Base-by-base conservation (phyloP, 2,113 vertebrate species). In the Percopsis transmontana region DNA sequence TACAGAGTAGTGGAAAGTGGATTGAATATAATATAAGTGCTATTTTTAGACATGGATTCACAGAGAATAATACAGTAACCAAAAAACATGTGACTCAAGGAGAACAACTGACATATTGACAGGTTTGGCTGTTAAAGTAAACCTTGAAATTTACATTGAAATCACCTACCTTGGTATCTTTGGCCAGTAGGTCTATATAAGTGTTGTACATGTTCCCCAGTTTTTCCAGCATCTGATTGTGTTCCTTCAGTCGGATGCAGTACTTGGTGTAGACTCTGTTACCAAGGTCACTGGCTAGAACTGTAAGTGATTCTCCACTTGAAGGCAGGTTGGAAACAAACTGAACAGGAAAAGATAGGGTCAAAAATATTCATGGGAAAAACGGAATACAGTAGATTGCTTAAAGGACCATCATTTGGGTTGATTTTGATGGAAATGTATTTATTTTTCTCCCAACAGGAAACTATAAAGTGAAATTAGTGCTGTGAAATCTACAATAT, bases 151-250 rank as follows among this genome's bases (percentile, higher is more conserved):
- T n/a, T n/a, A n/a, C n/a, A n/a, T n/a, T 18, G 13, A 18, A 11
- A 48, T 59, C 15, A 50, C 47, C 20, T 23, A 99, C 97, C 94
- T 92, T 59, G 0, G 83, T 74, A 58, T 98, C 93, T 15, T 90
- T 92, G 7, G 96, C 94, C 69, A 99, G 88, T 24, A 98, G 86
- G 3, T 86, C 85, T 7, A 87, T 72, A 54, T 98, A 98, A 0
- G 21, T 23, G 0, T 41, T 24, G 47, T 99, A 99, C 70, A 94
- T 61, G 55, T 24, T 41, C 66, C 53, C 55, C 24, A 98, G 66
- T 45, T 90, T 94, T 42, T 91, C 83, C 79, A 94, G 73, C 1
- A 90, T 86, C 2, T 79, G 14, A 50, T 80, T 91, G 33, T 16
- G 66, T 45, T 60, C 33, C 81, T 94, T 96, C 81, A 88, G 92